phyloP scores from a whole-genome alignment of 2,888 invertebrate genomes.

The Linnaemya tessellans region DNA sequence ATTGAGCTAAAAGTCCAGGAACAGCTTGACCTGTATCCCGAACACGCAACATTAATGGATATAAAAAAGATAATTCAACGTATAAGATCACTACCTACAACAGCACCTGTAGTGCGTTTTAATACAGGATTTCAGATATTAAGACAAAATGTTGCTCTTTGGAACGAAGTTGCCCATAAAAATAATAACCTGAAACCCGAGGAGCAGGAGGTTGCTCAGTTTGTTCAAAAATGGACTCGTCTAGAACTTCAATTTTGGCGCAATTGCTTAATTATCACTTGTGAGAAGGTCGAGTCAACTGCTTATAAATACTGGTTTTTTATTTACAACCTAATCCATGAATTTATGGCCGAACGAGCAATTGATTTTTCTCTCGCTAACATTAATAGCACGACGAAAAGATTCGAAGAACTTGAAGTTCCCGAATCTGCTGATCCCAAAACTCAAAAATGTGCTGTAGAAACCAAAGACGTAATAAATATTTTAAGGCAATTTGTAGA shows the following conservation, averaged over 20 bases:
- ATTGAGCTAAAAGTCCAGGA: slow-evolving; percentile 86
- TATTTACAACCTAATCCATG: slow-evolving; percentile 89
- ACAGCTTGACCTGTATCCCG: slow-evolving; percentile 92
- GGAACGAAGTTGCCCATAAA: slow-evolving; percentile 95
- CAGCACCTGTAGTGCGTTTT: slow-evolving; percentile 93
- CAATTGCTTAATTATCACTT: slow-evolving; percentile 89
- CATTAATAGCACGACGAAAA: slow-evolving; percentile 77
- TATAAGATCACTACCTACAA: slow-evolving; percentile 89
- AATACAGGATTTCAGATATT: slow-evolving; percentile 95
- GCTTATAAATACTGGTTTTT: slow-evolving; percentile 96
- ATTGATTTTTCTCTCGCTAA: slow-evolving; percentile 76
- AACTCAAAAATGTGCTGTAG: slow-evolving; percentile 76
- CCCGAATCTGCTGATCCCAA: slow-evolving; percentile 73
- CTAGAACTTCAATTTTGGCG: slow-evolving; percentile 95
- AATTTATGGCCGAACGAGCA: slow-evolving; percentile 84
- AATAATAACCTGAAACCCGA: slow-evolving; percentile 91
- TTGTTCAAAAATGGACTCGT: slow-evolving; percentile 95
- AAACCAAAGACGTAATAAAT: slow-evolving; percentile 81
- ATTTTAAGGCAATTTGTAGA: slow-evolving; percentile 93
- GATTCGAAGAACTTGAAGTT: slow-evolving; percentile 77
- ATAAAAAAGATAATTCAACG: slow-evolving; percentile 85
- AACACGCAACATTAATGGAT: slow-evolving; percentile 93
- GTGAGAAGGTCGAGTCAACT: slow-evolving; percentile 86
- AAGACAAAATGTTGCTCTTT: slow-evolving; percentile 92
- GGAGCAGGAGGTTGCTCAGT: slow-evolving; percentile 89